Conservation (phyloP, 2,888 invertebrate genomes). For the Troides oblongomaculatus region DNA sequence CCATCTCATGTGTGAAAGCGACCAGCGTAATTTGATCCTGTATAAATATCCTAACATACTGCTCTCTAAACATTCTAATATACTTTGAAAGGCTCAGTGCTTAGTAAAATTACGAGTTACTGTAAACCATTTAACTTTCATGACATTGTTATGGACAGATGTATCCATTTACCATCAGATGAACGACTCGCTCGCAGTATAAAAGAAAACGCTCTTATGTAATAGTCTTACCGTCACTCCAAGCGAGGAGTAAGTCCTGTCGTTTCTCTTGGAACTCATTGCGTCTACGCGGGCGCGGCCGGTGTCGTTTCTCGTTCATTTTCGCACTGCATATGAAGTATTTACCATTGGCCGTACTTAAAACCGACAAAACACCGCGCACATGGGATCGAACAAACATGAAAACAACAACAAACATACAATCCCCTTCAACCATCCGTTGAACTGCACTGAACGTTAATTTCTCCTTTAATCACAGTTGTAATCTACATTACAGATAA, state of each 20-base stretch:
- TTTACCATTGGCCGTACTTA: conserved; percentile 20
- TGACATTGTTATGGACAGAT: too few species aligned
- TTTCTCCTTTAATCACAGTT: conserved; percentile 54
- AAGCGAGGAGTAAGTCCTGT: conserved; percentile 67
- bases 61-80: too few species aligned
- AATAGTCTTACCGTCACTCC: conserved; percentile 70
- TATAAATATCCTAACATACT: too few species aligned
- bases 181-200: too few species aligned
- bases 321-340: conserved; percentile 38
- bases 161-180: too few species aligned
- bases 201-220: too few species aligned
- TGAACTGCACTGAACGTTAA: conserved; percentile 65
- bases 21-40: too few species aligned
- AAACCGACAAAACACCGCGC: conserved; percentile 21
- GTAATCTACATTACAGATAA: conserved; percentile 67
- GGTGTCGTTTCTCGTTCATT: conserved; percentile 61
- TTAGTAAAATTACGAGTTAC: too few species aligned
- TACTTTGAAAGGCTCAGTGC: too few species aligned
- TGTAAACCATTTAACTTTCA: too few species aligned
- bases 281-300: conserved; percentile 64
- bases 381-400: conserved; percentile 28
- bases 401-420: conserved; percentile 42
- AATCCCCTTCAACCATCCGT: conserved; percentile 47
- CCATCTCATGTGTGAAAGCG: too few species aligned
- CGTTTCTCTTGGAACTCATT: conserved; percentile 64